Evolutionary conservation across 2,888 invertebrate genomes (phyloP).

Genomic region (Drosophila kambysellisi): DNA sequence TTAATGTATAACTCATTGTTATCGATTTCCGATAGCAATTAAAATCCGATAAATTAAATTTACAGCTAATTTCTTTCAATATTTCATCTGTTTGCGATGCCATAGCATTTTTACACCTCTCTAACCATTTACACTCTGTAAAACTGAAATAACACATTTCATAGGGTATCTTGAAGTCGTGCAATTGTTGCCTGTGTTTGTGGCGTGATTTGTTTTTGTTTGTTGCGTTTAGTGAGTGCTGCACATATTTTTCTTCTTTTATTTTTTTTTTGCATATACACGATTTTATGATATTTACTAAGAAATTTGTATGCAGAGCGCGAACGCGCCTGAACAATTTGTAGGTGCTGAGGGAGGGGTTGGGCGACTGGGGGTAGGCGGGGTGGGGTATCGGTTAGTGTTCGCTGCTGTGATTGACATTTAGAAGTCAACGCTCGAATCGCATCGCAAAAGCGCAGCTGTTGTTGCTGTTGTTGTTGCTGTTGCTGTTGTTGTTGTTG

Average conservation of each 20-base stretch:
- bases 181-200: neutral
- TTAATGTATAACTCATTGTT: neutral
- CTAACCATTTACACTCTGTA: neutral
- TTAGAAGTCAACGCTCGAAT: slow-evolving; percentile 75
- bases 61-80: neutral
- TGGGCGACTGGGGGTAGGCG: neutral
- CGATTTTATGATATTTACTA: slow-evolving; percentile 68
- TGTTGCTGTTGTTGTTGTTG: neutral
- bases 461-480: neutral
- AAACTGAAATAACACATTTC: neutral
- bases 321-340: slow-evolving; percentile 55
- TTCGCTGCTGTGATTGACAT: slow-evolving; percentile 72
- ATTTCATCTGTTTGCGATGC: fast-evolving
- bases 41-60: neutral
- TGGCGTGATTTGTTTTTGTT: slow-evolving; percentile 67
- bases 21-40: neutral
- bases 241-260: slow-evolving; percentile 37
- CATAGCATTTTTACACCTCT: neutral
- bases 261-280: slow-evolving; percentile 46
- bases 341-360: neutral
- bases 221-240: slow-evolving; percentile 47
- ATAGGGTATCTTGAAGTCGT: neutral
- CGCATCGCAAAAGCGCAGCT: slow-evolving; percentile 24
- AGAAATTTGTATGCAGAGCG: slow-evolving; percentile 69
- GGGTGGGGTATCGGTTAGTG: neutral